Percentiles rank a stretch among this genome's conserved stretches.
phyloP scores from a whole-genome alignment of 2,113 vertebrate species.

The Felis chaus region DNA sequence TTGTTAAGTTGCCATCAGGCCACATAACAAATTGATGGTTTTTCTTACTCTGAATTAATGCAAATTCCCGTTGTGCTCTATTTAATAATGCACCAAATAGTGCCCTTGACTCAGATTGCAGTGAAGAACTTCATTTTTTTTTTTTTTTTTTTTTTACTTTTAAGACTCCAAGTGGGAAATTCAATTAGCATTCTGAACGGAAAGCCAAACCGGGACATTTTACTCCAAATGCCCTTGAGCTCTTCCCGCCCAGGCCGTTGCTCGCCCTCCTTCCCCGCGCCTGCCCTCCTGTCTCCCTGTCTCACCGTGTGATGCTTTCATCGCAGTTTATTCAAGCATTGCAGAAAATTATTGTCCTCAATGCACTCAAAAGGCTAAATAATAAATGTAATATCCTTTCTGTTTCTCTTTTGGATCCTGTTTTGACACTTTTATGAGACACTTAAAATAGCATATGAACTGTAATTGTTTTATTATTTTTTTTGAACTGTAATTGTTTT shows the following conservation, averaged over 20 bases:
- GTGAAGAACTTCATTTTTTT: conserved; percentile 82
- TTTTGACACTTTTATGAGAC: neutral
- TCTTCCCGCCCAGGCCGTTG: conserved; percentile 70
- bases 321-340: conserved; percentile 33
- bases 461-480: too few relatives aligned
- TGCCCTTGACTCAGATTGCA: conserved; percentile 81
- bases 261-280: conserved; percentile 41
- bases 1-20: conserved; percentile 84
- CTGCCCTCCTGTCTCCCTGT: conserved; percentile 54
- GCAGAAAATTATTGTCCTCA: conserved; percentile 44
- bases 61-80: conserved; percentile 74
- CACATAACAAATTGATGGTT: conserved; percentile 84
- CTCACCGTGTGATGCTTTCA: conserved; percentile 46
- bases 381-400: neutral
- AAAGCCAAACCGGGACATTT: conserved; percentile 78
- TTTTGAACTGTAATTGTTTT: too few relatives aligned
- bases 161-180: conserved; percentile 81
- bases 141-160: conserved; percentile 82
- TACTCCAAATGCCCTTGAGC: conserved; percentile 70
- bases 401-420: neutral
- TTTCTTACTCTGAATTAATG: conserved; percentile 78
- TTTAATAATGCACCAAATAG: conserved; percentile 83
- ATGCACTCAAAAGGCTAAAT: conserved; percentile 9
- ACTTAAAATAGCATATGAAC: neutral
- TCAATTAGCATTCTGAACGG: conserved; percentile 83